A percentile compares a stretch with the other conserved stretches of the same genome.
These are phyloP conservation scores for Enoplolaimus lenunculus DNA, from an alignment of 2,888 invertebrate species.

Conservation along the genomic window DNA sequence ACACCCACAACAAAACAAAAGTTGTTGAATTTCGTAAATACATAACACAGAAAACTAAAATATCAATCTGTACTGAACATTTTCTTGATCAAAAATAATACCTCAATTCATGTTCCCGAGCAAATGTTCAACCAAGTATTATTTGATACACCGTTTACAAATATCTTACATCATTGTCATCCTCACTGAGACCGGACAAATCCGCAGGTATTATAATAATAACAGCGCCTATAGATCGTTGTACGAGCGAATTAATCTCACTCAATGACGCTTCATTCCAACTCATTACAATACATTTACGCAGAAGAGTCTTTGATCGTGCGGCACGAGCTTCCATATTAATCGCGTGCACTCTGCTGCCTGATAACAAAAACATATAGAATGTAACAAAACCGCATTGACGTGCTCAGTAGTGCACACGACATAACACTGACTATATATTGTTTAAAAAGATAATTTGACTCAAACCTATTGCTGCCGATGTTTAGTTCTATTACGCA, in stretches of 20 bases:
- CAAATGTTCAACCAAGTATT: too few species aligned
- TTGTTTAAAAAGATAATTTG: too few species aligned
- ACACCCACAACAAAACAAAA: neutral
- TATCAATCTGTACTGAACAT: too few species aligned
- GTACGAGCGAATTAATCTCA: conserved; percentile 27
- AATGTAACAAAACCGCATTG: too few species aligned
- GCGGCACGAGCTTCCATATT: conserved; percentile 34
- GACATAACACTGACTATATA: too few species aligned
- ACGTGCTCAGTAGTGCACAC: too few species aligned
- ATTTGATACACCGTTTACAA: too few species aligned
- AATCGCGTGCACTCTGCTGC: conserved; percentile 31
- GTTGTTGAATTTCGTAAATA: neutral
- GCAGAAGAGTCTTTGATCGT: conserved; percentile 7
- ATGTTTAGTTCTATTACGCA: too few species aligned
- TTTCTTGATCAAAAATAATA: too few species aligned
- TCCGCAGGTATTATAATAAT: conserved; percentile 34
- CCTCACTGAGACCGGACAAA: conserved; percentile 27
- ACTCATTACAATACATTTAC: conserved; percentile 29
- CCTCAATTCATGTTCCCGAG: too few species aligned
- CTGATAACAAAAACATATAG: conserved; percentile 1
- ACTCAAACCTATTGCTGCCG: too few species aligned
- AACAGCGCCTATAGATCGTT: conserved; percentile 31
- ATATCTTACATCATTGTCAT: conserved; percentile 27
- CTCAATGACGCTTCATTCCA: conserved; percentile 32
- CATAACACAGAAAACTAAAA: too few species aligned